phyloP scores from a whole-genome alignment of 2,113 vertebrate species.

The Sapayoa aenigma region DNA sequence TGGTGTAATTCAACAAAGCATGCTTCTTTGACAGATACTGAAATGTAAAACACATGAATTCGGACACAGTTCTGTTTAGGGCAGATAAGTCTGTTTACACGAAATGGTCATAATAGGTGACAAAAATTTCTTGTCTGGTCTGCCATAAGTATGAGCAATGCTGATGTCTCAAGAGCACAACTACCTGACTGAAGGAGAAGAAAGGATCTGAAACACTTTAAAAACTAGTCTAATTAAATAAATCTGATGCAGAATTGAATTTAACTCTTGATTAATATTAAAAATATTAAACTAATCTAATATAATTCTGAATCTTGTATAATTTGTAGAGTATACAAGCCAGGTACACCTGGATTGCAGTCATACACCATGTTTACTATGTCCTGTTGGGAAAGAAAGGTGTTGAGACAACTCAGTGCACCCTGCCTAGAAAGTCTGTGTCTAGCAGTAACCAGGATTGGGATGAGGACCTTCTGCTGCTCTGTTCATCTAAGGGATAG shows the following conservation, averaged over 20 bases:
- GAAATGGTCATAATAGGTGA: background rate
- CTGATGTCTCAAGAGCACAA: background rate
- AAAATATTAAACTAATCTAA: background rate
- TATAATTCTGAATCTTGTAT: background rate
- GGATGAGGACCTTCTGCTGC: background rate
- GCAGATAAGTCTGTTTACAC: background rate
- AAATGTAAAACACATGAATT: background rate
- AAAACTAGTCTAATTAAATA: background rate
- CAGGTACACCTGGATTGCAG: background rate
- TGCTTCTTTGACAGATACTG: background rate
- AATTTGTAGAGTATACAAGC: background rate
- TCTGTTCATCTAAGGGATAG: background rate
- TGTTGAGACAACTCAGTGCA: background rate
- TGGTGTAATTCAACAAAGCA: background rate
- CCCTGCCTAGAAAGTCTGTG: background rate
- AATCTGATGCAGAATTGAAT: background rate
- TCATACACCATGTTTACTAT: rapidly evolving
- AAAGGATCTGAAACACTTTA: background rate
- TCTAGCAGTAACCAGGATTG: too few relatives aligned
- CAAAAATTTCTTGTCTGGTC: background rate
- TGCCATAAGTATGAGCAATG: background rate
- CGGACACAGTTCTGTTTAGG: background rate
- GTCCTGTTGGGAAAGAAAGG: background rate
- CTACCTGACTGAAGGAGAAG: background rate
- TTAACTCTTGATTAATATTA: background rate